Evolutionary conservation across 2,888 invertebrate species (phyloP).

Genomic region (Platerodrilus igneus): DNA sequence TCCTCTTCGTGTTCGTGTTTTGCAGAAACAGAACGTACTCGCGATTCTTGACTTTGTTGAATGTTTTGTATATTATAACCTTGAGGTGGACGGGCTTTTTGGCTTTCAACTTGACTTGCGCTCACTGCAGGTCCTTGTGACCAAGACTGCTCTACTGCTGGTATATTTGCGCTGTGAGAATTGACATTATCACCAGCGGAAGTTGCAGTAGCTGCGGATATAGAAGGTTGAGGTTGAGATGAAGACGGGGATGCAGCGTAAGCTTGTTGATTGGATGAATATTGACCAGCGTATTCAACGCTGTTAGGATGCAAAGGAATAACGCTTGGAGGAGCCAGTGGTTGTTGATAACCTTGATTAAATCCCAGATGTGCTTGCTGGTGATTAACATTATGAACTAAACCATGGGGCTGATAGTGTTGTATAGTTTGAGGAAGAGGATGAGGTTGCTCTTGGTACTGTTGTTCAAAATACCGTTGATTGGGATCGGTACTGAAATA

Average conservation of each 20-base stretch:
- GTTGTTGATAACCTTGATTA: slow-evolving; percentile 6
- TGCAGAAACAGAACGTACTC: too few relatives aligned
- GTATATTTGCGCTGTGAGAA: too few relatives aligned
- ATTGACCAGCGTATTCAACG: slow-evolving; percentile 28
- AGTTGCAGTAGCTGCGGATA: too few relatives aligned
- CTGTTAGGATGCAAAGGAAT: slow-evolving; percentile 18
- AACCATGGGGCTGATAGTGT: slow-evolving; percentile 6
- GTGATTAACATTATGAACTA: slow-evolving; percentile 10
- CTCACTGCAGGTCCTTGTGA: too few relatives aligned
- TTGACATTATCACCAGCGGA: not conserved
- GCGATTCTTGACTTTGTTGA: too few relatives aligned
- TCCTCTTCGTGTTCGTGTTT: slow-evolving; percentile 34
- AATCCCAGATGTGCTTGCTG: slow-evolving; percentile 8
- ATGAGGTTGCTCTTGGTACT: slow-evolving; percentile 17
- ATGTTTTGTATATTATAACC: slow-evolving; percentile 7
- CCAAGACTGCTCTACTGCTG: slow-evolving; percentile 2
- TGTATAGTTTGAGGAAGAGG: slow-evolving; percentile 17
- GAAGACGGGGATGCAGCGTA: too few relatives aligned
- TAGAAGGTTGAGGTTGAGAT: too few relatives aligned
- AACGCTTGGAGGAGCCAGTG: slow-evolving; percentile 5
- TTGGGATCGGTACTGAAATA: too few relatives aligned
- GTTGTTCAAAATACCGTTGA: too few relatives aligned
- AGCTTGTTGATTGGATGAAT: slow-evolving; percentile 21
- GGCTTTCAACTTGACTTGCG: not conserved
- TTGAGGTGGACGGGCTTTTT: slow-evolving; percentile 16